These are phyloP conservation scores for Eremophila alpestris DNA, from an alignment of 2,797 vertebrate genomes.

Conservation along the genomic window DNA sequence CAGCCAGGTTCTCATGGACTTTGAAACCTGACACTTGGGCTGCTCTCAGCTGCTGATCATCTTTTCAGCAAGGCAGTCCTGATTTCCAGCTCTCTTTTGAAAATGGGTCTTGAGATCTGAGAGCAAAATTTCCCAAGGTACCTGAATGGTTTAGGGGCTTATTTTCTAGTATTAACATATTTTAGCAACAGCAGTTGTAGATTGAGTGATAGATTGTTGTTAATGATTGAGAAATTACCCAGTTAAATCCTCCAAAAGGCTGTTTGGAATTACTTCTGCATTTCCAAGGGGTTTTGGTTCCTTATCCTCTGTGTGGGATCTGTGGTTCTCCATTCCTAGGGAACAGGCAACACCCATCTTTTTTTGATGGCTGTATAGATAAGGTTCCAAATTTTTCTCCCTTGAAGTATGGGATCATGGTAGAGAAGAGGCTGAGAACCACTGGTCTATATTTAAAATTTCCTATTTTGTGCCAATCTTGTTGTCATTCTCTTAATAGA, in stretches of 20 bases:
- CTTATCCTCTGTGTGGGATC: background rate
- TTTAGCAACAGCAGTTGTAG: background rate
- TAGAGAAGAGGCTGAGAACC: conserved; percentile 9
- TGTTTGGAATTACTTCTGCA: background rate
- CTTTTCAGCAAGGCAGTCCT: background rate
- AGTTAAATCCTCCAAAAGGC: background rate
- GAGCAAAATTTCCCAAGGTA: background rate
- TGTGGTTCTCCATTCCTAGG: background rate
- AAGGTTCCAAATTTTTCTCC: background rate
- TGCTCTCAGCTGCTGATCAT: background rate
- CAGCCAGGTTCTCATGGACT: background rate
- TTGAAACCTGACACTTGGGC: background rate
- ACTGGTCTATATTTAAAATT: conserved; percentile 25
- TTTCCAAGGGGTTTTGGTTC: background rate
- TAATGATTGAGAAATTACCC: background rate
- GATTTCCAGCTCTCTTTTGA: background rate
- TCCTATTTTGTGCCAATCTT: conserved; percentile 8
- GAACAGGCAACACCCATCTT: background rate
- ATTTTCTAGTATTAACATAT: background rate
- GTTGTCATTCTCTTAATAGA: background rate
- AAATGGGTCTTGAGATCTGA: background rate
- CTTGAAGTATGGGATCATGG: background rate
- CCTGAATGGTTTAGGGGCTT: background rate
- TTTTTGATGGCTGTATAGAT: background rate
- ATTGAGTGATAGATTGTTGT: background rate